Conservation (phyloP, 2,888 invertebrate species). For the Nematopogon swammerdamellus region DNA sequence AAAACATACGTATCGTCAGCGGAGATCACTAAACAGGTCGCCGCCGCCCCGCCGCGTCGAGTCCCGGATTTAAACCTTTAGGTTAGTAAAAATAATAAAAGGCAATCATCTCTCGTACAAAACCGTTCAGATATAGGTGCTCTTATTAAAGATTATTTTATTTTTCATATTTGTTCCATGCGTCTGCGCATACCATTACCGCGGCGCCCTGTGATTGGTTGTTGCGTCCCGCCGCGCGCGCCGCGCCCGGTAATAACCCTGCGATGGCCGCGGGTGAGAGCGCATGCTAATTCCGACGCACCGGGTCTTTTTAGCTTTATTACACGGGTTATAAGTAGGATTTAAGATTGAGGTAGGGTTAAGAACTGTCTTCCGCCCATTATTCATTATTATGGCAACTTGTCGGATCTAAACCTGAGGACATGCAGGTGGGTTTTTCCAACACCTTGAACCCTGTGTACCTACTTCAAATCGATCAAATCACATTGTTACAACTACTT, state of each 20-base stretch:
- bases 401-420: too few species aligned
- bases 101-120: neutral
- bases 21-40: too few species aligned
- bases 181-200: neutral
- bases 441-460: too few species aligned
- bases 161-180: slow-evolving; percentile 2
- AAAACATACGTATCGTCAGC: too few species aligned
- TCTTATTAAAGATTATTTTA: slow-evolving; percentile 6
- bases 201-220: neutral
- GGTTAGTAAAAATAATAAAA: neutral
- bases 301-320: neutral
- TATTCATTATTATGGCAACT: neutral
- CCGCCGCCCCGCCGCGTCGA: too few species aligned
- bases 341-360: neutral
- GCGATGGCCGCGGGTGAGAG: neutral
- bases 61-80: neutral
- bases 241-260: neutral
- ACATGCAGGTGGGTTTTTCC: too few species aligned
- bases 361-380: neutral
- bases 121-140: slow-evolving; percentile 3
- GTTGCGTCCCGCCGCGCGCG: too few species aligned
- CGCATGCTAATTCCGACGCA: neutral
- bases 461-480: too few species aligned
- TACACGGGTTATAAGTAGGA: neutral
- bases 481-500: too few species aligned